These are phyloP conservation scores for Alosa alosa DNA, from an alignment of 2,113 vertebrate genomes.

Conservation along the genomic window DNA sequence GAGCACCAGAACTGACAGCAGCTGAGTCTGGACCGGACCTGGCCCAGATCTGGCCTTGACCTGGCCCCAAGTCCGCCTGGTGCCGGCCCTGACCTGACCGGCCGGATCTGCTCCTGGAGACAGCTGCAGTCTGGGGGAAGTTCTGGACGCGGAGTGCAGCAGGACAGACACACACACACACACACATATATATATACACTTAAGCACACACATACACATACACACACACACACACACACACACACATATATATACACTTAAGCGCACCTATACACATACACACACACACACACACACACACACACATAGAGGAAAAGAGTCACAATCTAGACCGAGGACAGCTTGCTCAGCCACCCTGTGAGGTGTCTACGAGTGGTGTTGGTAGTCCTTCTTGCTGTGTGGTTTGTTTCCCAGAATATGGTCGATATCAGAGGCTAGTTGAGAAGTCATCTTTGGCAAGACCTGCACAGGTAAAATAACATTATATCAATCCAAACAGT, in stretches of 20 bases:
- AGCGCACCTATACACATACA: not conserved
- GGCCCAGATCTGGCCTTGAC: not conserved
- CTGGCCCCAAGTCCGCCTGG: not conserved
- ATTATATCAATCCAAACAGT: not conserved
- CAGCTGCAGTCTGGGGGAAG: not conserved
- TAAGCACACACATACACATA: not conserved
- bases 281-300: conserved; percentile 14
- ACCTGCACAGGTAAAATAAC: conserved; percentile 71
- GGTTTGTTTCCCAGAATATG: conserved; percentile 92
- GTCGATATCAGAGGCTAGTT: conserved; percentile 89
- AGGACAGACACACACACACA: not conserved
- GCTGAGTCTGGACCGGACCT: not conserved
- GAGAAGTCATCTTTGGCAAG: conserved; percentile 95
- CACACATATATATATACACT: not conserved
- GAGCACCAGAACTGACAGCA: not conserved
- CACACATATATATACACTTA: not conserved
- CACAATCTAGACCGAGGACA: not conserved
- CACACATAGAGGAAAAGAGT: conserved; percentile 27
- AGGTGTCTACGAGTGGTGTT: too few species aligned
- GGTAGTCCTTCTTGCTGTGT: conserved; percentile 70
- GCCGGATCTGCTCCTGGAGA: not conserved
- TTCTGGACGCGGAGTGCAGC: not conserved
- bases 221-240: conserved; percentile 17
- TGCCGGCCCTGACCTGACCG: not conserved
- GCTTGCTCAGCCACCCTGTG: too few species aligned